Conservation (phyloP, 1,140 invertebrate genomes). For the Phortica variegata region DNA sequence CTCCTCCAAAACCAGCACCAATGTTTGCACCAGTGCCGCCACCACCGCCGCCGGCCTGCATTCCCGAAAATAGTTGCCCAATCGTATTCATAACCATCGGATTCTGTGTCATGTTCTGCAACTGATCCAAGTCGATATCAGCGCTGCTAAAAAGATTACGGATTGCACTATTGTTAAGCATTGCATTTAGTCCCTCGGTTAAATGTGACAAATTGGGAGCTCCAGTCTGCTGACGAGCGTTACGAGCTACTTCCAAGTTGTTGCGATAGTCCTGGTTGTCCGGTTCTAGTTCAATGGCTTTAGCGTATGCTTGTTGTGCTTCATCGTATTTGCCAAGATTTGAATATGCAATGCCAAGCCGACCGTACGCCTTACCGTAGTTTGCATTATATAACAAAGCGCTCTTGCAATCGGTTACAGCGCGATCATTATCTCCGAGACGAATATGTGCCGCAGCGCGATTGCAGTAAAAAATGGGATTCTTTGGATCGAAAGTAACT, state of each 20-base stretch:
- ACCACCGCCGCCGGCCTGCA: conserved; percentile 17
- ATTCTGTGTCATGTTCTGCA: conserved; percentile 45
- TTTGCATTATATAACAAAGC: conserved; percentile 84
- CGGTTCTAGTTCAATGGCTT: conserved; percentile 88
- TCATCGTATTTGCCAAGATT: conserved; percentile 78
- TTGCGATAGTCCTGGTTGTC: conserved; percentile 88
- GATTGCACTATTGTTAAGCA: conserved; percentile 41
- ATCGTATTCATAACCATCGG: conserved; percentile 45
- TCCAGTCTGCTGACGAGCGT: conserved; percentile 60
- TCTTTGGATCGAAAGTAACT: conserved; percentile 78
- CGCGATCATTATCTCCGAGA: conserved; percentile 74
- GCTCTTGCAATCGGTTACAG: conserved; percentile 86
- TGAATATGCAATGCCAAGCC: conserved; percentile 88
- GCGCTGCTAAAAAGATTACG: conserved; percentile 45
- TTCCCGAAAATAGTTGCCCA: conserved; percentile 29
- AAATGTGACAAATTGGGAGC: conserved; percentile 31
- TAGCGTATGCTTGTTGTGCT: conserved; percentile 82
- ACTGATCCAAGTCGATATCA: conserved; percentile 41
- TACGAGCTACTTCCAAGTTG: conserved; percentile 79
- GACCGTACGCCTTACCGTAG: conserved; percentile 93
- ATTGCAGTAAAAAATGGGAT: conserved; percentile 95
- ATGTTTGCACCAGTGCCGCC: neutral
- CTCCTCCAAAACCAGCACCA: conserved; percentile 12
- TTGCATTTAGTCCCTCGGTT: conserved; percentile 35
- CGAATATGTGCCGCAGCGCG: conserved; percentile 89